Conservation (phyloP, 2,797 vertebrate species). For the Bovichtus variegatus region DNA sequence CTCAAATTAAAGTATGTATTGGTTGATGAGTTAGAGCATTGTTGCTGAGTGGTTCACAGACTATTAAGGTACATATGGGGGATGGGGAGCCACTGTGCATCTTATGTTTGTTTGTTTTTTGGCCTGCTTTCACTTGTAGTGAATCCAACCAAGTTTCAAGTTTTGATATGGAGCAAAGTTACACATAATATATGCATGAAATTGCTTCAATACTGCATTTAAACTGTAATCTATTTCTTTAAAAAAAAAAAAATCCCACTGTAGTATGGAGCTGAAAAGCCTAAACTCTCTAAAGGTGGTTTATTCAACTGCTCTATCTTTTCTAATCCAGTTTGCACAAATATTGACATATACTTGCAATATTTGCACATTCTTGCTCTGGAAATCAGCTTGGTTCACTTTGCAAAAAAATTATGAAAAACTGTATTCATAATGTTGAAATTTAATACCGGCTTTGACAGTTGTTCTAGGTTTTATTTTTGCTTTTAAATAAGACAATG, state of each 20-base stretch:
- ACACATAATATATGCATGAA: conserved; percentile 75
- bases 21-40: conserved; percentile 51
- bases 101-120: conserved; percentile 51
- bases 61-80: conserved; percentile 66
- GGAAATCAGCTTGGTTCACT: conserved; percentile 59
- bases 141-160: conserved; percentile 57
- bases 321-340: conserved; percentile 61
- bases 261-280: conserved; percentile 41
- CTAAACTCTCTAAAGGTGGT: conserved; percentile 43
- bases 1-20: conserved; percentile 62
- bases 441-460: conserved; percentile 29
- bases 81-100: conserved; percentile 70
- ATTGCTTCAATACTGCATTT: conserved; percentile 60
- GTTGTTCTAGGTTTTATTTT: conserved; percentile 33
- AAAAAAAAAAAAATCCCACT: conserved; percentile 40
- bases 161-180: conserved; percentile 62
- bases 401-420: conserved; percentile 48
- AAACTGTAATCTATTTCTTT: conserved; percentile 50
- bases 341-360: conserved; percentile 56
- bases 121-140: conserved; percentile 72
- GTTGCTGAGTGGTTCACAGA: conserved; percentile 77
- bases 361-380: conserved; percentile 60
- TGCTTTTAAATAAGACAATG: conserved; percentile 25
- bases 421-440: conserved; percentile 36
- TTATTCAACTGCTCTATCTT: conserved; percentile 61